Evolutionary conservation across 2,113 vertebrate species (phyloP).

Genomic region (Callocephalon fimbriatum): DNA sequence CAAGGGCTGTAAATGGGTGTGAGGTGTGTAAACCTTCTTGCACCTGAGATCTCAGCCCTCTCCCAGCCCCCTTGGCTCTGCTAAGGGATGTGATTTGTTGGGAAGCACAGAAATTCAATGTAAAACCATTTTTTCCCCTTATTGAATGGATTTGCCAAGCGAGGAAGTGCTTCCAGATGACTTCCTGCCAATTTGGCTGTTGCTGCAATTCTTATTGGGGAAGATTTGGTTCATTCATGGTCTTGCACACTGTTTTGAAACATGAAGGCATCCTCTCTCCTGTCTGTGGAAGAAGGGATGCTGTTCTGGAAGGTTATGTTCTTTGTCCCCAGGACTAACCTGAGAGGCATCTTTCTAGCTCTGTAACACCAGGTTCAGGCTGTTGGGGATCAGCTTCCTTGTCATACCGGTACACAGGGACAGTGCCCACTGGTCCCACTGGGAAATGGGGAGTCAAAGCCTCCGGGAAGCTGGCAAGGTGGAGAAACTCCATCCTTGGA

Average conservation of each 20-base stretch:
- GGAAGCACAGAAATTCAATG: not conserved
- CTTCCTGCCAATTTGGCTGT: conserved; percentile 3
- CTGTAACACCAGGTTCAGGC: not conserved
- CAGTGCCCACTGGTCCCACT: not conserved
- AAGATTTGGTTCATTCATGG: not conserved
- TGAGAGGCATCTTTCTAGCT: not conserved
- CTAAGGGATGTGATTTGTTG: not conserved
- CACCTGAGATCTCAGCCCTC: accelerated
- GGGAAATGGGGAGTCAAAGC: not conserved
- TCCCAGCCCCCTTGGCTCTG: not conserved
- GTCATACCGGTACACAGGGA: accelerated
- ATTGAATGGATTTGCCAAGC: not conserved
- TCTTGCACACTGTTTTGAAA: not conserved
- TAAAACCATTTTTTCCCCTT: not conserved
- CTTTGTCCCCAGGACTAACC: not conserved
- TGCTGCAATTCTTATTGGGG: not conserved
- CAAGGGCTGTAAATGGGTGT: not conserved
- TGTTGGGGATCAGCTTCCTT: not conserved
- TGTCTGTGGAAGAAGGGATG: not conserved
- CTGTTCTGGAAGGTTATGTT: not conserved
- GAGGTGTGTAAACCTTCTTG: not conserved
- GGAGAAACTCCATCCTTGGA: not conserved
- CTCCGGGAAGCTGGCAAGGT: not conserved
- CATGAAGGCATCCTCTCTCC: not conserved
- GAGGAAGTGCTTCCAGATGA: not conserved